A percentile compares a stretch with the other conserved stretches of the same genome.
phyloP scores from a whole-genome alignment of 1,140 invertebrate genomes.

The Sipha flava region DNA sequence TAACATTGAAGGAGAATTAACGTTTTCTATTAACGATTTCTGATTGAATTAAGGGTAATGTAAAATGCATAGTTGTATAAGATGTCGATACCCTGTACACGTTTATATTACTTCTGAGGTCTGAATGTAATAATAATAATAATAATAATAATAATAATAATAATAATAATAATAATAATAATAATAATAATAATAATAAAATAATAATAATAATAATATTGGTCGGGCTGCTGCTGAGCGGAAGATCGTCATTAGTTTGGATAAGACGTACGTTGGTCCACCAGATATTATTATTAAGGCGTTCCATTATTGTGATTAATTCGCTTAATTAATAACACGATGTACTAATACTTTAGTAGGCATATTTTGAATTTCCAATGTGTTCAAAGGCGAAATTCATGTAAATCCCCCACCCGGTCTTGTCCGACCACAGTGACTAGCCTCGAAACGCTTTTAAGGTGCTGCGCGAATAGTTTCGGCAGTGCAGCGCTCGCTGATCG shows the following conservation, averaged over 20 bases:
- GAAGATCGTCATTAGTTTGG: background rate
- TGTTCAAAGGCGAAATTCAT: conserved; percentile 7
- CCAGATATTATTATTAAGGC: background rate
- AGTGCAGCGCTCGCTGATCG: background rate
- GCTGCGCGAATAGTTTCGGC: conserved; percentile 24
- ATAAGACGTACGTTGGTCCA: background rate
- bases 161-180: too few relatives aligned
- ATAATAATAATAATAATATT: too few relatives aligned
- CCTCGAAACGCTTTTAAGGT: conserved; percentile 23
- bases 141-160: too few relatives aligned
- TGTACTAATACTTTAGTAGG: background rate
- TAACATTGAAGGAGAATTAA: too few relatives aligned
- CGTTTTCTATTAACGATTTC: too few relatives aligned
- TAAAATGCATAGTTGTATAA: background rate
- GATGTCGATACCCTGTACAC: background rate
- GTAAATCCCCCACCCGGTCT: background rate
- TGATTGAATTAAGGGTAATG: too few relatives aligned
- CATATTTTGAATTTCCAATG: conserved; percentile 26
- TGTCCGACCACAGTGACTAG: background rate
- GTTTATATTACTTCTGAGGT: background rate
- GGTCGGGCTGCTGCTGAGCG: background rate
- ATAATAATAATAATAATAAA: too few relatives aligned
- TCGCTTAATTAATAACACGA: conserved; percentile 18
- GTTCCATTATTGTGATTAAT: conserved; percentile 20
- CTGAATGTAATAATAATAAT: too few relatives aligned